Percentiles rank a stretch among this genome's conserved stretches.
phyloP scores from a whole-genome alignment of 2,797 vertebrate genomes.

The Rhinoraja longicauda region DNA sequence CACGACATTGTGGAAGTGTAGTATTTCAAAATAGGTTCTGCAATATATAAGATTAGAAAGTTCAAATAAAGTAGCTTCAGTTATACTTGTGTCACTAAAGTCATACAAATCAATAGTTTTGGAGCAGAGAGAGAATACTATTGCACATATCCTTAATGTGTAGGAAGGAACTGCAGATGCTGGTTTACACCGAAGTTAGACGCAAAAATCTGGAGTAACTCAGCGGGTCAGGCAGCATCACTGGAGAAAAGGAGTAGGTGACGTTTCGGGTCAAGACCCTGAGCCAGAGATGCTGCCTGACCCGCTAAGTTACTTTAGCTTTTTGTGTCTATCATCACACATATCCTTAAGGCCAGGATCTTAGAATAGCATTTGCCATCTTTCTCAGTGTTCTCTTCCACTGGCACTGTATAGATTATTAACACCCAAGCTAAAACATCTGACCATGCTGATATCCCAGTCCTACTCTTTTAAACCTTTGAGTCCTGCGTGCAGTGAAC shows the following conservation, averaged over 20 bases:
- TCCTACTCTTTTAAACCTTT: not conserved
- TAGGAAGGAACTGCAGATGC: too few relatives aligned
- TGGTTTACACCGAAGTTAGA: too few relatives aligned
- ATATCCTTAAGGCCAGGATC: not conserved
- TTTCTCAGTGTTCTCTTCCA: not conserved
- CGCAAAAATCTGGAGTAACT: too few relatives aligned
- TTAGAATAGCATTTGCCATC: not conserved
- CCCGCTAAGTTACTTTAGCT: too few relatives aligned
- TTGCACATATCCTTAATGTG: not conserved
- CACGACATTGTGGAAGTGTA: not conserved
- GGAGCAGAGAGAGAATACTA: not conserved
- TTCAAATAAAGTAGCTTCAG: not conserved
- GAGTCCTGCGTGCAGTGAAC: not conserved
- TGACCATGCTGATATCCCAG: too few relatives aligned
- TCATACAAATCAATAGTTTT: not conserved
- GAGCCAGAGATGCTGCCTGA: too few relatives aligned
- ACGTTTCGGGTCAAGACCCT: too few relatives aligned
- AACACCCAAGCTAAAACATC: not conserved
- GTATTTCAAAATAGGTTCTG: not conserved
- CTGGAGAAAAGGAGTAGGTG: too few relatives aligned
- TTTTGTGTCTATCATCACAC: not conserved
- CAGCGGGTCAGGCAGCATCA: too few relatives aligned
- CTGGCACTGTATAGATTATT: not conserved
- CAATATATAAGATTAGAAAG: not conserved
- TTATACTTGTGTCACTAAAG: not conserved